Conservation (phyloP, 2,888 invertebrate species). For the Blastobasis lacticolella region DNA sequence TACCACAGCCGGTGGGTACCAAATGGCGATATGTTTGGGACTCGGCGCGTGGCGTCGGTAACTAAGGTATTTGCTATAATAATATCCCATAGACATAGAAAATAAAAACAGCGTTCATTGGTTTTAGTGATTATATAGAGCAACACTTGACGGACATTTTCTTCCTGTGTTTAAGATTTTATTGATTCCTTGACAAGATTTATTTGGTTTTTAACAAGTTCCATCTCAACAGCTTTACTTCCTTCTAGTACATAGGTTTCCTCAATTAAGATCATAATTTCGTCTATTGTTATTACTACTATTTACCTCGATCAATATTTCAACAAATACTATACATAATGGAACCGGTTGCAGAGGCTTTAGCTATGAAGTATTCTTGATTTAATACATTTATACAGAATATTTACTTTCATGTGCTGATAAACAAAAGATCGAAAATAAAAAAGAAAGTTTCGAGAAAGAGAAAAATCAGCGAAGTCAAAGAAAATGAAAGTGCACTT, state of each 20-base stretch:
- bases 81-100: too few species aligned
- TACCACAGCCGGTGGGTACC: too few species aligned
- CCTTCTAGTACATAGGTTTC: constrained; percentile 30
- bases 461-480: constrained; percentile 33
- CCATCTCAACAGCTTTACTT: too few species aligned
- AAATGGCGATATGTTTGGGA: too few species aligned
- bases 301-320: constrained; percentile 12
- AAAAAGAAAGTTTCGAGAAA: constrained; percentile 28
- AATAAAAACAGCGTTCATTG: too few species aligned
- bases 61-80: too few species aligned
- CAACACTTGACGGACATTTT: not conserved
- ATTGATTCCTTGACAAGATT: constrained; percentile 9
- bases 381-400: constrained; percentile 24
- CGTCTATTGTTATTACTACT: constrained; percentile 13
- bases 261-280: constrained; percentile 63
- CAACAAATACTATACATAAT: constrained; percentile 19
- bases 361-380: constrained; percentile 28
- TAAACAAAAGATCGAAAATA: constrained; percentile 59
- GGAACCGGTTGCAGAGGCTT: constrained; percentile 62
- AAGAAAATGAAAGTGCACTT: constrained; percentile 43
- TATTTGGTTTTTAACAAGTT: not conserved
- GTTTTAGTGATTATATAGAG: too few species aligned
- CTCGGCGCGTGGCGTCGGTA: too few species aligned
- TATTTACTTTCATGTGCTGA: constrained; percentile 71
- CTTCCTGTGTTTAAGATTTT: not conserved